phyloP scores from a whole-genome alignment of 2,797 vertebrate genomes.

The Silurus aristotelis region DNA sequence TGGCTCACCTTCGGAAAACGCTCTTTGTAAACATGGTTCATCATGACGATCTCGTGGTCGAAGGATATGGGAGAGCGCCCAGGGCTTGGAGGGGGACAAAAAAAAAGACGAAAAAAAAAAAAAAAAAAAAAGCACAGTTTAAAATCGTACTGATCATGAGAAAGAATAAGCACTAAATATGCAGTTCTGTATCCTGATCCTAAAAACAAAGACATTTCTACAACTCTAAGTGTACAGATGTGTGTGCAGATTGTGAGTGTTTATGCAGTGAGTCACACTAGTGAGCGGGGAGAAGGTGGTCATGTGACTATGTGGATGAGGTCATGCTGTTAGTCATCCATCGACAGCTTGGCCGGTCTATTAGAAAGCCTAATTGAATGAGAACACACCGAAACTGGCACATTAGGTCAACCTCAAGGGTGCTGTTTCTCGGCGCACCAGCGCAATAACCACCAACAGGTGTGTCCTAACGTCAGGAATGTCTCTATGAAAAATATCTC shows the following conservation, averaged over 20 bases:
- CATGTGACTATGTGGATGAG: conserved; percentile 69
- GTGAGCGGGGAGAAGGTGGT: conserved; percentile 34
- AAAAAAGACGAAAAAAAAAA: not conserved
- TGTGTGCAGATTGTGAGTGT: not conserved
- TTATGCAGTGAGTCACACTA: conserved; percentile 58
- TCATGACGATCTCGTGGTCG: conserved; percentile 98
- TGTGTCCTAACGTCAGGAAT: conserved; percentile 38
- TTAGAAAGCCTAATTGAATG: conserved; percentile 68
- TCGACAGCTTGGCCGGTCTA: conserved; percentile 65
- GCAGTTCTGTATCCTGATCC: no score
- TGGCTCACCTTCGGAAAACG: conserved; percentile 93
- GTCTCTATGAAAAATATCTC: conserved; percentile 48
- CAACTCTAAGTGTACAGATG: not conserved
- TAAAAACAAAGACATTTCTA: not conserved
- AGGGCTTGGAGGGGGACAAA: conserved; percentile 74
- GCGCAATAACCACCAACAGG: conserved; percentile 38
- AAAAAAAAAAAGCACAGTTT: not conserved
- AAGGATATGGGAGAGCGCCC: conserved; percentile 93
- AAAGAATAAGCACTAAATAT: not conserved
- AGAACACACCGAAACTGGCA: conserved; percentile 54
- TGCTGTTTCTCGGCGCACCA: conserved; percentile 56
- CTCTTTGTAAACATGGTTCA: conserved; percentile 99
- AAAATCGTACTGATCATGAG: not conserved
- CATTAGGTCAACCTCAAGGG: conserved; percentile 61
- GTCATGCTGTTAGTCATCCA: conserved; percentile 76